phyloP scores from a whole-genome alignment of 2,113 vertebrate genomes.

The Melospiza georgiana region DNA sequence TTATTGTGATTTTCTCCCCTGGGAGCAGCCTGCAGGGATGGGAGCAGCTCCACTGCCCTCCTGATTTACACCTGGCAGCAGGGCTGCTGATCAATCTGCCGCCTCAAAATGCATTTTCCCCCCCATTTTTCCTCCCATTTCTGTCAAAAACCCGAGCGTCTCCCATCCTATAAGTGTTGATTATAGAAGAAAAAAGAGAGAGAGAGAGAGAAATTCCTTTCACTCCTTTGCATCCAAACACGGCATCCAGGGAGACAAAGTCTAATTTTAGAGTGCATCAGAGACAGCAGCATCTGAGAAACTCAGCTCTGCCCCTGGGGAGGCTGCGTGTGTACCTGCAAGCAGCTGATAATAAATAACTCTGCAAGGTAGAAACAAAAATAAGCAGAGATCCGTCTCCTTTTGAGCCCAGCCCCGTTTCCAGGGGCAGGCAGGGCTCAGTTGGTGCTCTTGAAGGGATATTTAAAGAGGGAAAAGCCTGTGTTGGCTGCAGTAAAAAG shows the following conservation, averaged over 20 bases:
- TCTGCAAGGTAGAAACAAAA: constrained; percentile 35
- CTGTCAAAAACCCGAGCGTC: neutral
- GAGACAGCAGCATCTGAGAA: constrained; percentile 51
- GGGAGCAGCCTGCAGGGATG: neutral
- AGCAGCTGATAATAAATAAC: constrained; percentile 63
- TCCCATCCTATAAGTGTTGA: neutral
- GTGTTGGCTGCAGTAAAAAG: neutral
- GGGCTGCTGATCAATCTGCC: neutral
- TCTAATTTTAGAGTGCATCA: constrained; percentile 69
- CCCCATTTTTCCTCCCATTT: neutral
- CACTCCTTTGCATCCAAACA: constrained; percentile 43
- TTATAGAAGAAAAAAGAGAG: neutral
- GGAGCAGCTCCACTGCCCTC: neutral
- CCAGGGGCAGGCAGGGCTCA: neutral
- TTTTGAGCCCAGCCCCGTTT: neutral
- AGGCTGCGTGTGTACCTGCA: constrained; percentile 54
- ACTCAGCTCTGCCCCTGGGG: constrained; percentile 54
- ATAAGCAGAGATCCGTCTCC: neutral
- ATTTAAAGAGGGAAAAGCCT: neutral
- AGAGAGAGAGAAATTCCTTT: neutral
- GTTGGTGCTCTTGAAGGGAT: neutral
- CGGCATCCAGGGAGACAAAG: constrained; percentile 35
- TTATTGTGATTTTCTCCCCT: neutral
- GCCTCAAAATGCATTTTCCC: neutral
- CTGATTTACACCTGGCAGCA: neutral